A percentile compares a stretch with the other conserved stretches of the same genome.
These are phyloP conservation scores for Branchipolynoe longqiensis DNA, from an alignment of 2,888 invertebrate species.

Conservation along the genomic window DNA sequence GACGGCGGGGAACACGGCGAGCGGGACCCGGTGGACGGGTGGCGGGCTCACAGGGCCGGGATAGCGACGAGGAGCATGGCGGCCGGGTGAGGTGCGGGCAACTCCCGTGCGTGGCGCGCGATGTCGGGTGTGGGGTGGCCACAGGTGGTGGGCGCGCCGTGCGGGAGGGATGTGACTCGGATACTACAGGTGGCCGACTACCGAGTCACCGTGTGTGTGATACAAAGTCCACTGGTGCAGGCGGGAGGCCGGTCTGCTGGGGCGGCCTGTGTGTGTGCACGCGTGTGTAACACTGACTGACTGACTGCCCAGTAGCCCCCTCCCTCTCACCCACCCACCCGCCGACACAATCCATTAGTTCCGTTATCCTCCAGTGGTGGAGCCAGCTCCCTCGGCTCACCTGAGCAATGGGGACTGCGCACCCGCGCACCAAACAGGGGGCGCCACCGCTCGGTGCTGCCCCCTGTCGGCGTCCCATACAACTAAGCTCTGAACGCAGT, in stretches of 20 bases:
- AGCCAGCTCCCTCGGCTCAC: neutral
- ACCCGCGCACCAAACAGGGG: neutral
- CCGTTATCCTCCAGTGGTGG: neutral
- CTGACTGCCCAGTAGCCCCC: neutral
- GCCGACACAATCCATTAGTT: neutral
- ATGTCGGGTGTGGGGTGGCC: neutral
- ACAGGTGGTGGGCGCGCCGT: neutral
- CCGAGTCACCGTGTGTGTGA: neutral
- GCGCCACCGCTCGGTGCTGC: slow-evolving; percentile 10
- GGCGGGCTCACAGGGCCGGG: too few relatives aligned
- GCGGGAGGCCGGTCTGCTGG: neutral
- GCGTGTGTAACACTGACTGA: neutral
- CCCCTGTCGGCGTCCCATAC: too few relatives aligned
- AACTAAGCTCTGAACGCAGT: too few relatives aligned
- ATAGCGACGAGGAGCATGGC: too few relatives aligned
- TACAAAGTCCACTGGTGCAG: neutral
- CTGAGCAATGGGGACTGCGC: neutral
- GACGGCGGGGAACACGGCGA: too few relatives aligned
- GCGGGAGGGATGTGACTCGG: neutral
- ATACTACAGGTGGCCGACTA: neutral
- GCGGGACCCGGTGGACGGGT: too few relatives aligned
- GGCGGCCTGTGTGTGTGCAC: neutral
- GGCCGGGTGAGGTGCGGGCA: neutral
- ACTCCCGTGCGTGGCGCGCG: neutral
- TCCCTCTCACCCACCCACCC: slow-evolving; percentile 8